Conservation (phyloP, 2,888 invertebrate species). For the Agrochola lota region DNA sequence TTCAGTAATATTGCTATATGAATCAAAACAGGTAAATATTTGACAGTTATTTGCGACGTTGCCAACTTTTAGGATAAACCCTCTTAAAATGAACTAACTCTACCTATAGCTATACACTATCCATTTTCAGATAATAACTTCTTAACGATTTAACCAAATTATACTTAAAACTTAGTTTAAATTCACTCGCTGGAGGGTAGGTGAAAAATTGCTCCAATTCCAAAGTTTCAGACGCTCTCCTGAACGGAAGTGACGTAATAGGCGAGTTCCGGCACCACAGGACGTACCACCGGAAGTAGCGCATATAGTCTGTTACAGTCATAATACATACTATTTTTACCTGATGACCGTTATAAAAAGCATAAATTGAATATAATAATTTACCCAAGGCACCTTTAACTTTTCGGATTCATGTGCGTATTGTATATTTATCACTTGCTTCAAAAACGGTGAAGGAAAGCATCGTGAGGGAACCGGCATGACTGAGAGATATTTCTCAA, state of each 20-base stretch:
- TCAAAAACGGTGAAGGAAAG: too few species aligned
- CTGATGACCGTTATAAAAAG: constrained; percentile 13
- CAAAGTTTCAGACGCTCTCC: constrained; percentile 69
- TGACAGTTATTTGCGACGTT: too few species aligned
- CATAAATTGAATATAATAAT: background rate
- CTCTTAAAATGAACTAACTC: background rate
- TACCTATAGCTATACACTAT: background rate
- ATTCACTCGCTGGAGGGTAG: constrained; percentile 56
- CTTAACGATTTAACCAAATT: constrained; percentile 64
- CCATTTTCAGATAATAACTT: constrained; percentile 49
- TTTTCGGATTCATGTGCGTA: too few species aligned
- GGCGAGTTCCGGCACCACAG: constrained; percentile 77
- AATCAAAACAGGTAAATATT: too few species aligned
- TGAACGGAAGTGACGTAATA: constrained; percentile 80
- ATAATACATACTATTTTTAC: constrained; percentile 52
- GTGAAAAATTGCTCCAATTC: constrained; percentile 77
- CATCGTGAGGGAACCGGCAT: too few species aligned
- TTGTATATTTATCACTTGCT: too few species aligned
- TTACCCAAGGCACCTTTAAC: too few species aligned
- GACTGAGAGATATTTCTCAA: too few species aligned
- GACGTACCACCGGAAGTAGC: constrained; percentile 72
- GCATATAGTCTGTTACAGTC: constrained; percentile 54
- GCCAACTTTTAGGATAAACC: too few species aligned
- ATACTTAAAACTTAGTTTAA: constrained; percentile 65
- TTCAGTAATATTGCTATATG: too few species aligned